A percentile compares a stretch with the other conserved stretches of the same genome.
These are phyloP conservation scores for Leptopterna dolabrata DNA, from an alignment of 2,888 invertebrate genomes.

Conservation along the genomic window DNA sequence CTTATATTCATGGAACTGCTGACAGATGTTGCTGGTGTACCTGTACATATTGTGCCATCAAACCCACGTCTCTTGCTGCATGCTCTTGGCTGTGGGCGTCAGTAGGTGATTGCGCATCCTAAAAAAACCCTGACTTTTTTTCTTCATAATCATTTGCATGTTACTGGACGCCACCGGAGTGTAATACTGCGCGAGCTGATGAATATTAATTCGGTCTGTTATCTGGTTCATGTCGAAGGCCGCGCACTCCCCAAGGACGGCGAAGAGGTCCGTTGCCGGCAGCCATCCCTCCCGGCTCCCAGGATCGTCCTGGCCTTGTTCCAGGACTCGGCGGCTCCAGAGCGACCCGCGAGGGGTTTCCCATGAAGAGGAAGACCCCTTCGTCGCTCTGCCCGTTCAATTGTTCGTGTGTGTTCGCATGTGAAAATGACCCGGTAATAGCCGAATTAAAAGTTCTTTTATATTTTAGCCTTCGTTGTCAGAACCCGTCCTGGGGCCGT, in stretches of 20 bases:
- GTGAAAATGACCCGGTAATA: slow-evolving; percentile 46
- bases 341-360: neutral
- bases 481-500: neutral
- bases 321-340: neutral
- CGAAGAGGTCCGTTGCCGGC: neutral
- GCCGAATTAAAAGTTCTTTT: slow-evolving; percentile 30
- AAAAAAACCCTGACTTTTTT: neutral
- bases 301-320: neutral
- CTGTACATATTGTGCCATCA: too few relatives aligned
- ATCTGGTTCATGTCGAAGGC: neutral
- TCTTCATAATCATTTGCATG: neutral
- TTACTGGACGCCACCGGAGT: neutral
- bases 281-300: neutral
- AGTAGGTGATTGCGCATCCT: neutral
- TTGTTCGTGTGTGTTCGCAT: slow-evolving; percentile 39
- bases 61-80: too few relatives aligned
- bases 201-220: neutral
- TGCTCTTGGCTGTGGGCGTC: too few relatives aligned
- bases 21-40: too few relatives aligned
- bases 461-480: neutral
- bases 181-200: neutral
- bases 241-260: neutral
- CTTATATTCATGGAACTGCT: too few relatives aligned
- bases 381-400: neutral
- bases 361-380: neutral